Percentiles rank a stretch among this genome's conserved stretches.
Evolutionary conservation across 2,797 vertebrate genomes (phyloP).

Genomic region (Microctenopoma stevenorrisi): DNA sequence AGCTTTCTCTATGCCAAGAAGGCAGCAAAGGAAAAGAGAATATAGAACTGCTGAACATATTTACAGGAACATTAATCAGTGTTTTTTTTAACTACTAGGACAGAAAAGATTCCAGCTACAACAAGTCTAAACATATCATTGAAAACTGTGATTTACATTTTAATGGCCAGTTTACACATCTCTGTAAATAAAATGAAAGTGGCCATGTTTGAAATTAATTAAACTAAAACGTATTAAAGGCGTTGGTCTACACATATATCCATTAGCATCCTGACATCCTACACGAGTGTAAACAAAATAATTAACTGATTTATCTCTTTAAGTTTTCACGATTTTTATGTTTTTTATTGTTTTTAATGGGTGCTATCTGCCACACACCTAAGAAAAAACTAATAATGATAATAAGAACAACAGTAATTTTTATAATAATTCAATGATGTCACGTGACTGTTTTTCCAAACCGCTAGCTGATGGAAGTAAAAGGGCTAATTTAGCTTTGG

Average conservation of each 20-base stretch:
- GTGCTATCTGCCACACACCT: too few species aligned
- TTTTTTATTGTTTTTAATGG: too few species aligned
- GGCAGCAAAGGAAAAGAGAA: not conserved
- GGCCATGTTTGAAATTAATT: not conserved
- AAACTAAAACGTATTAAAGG: not conserved
- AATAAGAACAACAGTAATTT: too few species aligned
- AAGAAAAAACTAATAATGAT: too few species aligned
- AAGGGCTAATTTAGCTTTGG: not conserved
- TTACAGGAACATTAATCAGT: not conserved
- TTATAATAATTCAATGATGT: too few species aligned
- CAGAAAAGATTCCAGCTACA: not conserved
- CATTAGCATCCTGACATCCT: too few species aligned
- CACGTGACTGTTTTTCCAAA: too few species aligned
- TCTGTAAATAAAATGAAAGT: not conserved
- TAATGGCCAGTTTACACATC: not conserved
- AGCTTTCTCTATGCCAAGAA: not conserved
- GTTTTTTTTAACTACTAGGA: not conserved
- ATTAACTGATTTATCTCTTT: too few species aligned
- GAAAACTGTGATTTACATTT: not conserved
- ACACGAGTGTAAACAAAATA: too few species aligned
- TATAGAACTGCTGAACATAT: not conserved
- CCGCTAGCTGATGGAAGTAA: too few species aligned
- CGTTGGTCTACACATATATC: too few species aligned
- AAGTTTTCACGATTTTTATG: too few species aligned
- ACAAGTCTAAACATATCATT: not conserved